These are phyloP conservation scores for Mola mola DNA, from an alignment of 2,113 vertebrate species.

Conservation along the genomic window DNA sequence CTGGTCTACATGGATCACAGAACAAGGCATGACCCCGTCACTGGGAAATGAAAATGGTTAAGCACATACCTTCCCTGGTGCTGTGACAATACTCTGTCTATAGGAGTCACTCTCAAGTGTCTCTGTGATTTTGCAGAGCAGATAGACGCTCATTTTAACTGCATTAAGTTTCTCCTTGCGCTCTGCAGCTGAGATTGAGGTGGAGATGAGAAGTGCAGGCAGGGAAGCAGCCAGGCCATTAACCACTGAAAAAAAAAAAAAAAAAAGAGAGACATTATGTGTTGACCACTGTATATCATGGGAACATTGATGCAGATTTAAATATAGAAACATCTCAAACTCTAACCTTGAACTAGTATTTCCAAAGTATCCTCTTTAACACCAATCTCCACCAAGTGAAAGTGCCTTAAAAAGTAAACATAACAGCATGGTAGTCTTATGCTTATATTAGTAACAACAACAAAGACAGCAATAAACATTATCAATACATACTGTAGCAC, in stretches of 20 bases:
- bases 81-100: constrained; percentile 79
- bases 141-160: constrained; percentile 95
- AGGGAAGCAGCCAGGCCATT: constrained; percentile 85
- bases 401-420: constrained; percentile 80
- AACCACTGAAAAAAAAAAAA: constrained; percentile 81
- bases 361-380: constrained; percentile 91
- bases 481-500: constrained; percentile 88
- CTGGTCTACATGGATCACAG: constrained; percentile 60
- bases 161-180: constrained; percentile 87
- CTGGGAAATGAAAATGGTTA: constrained; percentile 34
- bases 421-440: neutral
- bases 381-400: constrained; percentile 72
- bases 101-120: constrained; percentile 85
- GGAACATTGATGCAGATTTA: neutral
- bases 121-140: constrained; percentile 88
- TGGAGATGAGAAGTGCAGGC: constrained; percentile 78
- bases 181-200: constrained; percentile 75
- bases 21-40: constrained; percentile 74
- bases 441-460: too few species aligned
- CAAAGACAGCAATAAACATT: neutral
- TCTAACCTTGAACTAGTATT: constrained; percentile 86
- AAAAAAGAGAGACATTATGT: neutral
- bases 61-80: constrained; percentile 76
- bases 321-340: neutral
- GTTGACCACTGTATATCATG: neutral